Percentiles rank a stretch among this genome's conserved stretches.
Evolutionary conservation across 2,113 vertebrate genomes (phyloP).

Genomic region (Vulpes ferrilata): DNA sequence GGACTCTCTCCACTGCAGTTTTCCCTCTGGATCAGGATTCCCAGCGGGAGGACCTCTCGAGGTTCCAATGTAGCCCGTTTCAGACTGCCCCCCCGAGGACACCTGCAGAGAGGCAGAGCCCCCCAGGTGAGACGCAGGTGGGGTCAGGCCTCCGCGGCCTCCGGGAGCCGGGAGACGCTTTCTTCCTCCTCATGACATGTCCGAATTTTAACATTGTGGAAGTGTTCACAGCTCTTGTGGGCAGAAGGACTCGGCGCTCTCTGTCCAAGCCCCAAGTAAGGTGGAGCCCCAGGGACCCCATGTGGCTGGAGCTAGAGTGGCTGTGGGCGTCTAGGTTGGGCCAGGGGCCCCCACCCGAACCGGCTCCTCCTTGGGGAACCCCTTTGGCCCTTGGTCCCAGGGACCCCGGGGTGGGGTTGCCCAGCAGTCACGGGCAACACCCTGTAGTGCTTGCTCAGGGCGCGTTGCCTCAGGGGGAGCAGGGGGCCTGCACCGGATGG

Average conservation of each 20-base stretch:
- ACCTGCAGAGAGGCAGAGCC: too few relatives aligned
- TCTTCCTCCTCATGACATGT: too few relatives aligned
- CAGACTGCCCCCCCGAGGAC: not conserved
- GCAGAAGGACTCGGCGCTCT: not conserved
- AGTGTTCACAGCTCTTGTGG: not conserved
- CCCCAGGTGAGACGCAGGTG: not conserved
- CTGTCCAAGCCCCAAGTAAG: not conserved
- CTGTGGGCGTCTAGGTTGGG: not conserved
- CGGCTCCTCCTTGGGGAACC: not conserved
- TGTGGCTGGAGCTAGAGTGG: not conserved
- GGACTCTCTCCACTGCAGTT: not conserved
- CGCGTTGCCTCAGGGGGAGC: not conserved
- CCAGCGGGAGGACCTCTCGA: not conserved
- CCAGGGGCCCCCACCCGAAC: not conserved
- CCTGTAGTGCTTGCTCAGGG: not conserved
- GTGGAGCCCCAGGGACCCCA: not conserved
- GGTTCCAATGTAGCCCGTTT: not conserved
- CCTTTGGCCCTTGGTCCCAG: not conserved
- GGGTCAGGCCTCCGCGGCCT: not conserved
- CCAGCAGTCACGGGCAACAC: not conserved
- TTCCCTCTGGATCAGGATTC: not conserved
- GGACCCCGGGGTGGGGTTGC: not conserved
- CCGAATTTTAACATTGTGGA: not conserved
- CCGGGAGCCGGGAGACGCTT: too few relatives aligned
- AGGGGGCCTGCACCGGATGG: accelerated